These are phyloP conservation scores for Xyrauchen texanus DNA, from an alignment of 2,113 vertebrate species.

Conservation along the genomic window DNA sequence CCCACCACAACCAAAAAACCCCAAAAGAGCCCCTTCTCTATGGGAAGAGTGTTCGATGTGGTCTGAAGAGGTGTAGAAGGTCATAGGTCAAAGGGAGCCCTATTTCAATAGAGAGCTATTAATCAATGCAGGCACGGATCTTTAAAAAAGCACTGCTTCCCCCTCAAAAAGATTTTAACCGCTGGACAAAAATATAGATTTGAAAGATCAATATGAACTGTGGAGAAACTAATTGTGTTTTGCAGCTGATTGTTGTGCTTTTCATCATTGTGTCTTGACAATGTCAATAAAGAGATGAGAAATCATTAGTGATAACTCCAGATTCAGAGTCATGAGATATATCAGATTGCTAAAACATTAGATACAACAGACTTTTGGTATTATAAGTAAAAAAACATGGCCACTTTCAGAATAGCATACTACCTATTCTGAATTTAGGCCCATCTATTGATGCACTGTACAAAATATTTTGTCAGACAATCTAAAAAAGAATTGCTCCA, in stretches of 20 bases:
- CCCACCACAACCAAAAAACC: conserved; percentile 30
- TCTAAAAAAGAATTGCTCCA: no score
- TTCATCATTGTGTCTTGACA: not conserved
- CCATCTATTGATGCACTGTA: no score
- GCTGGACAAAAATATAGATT: conserved; percentile 50
- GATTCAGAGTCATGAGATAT: no score
- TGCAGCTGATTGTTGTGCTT: conserved; percentile 9
- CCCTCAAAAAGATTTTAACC: conserved; percentile 12
- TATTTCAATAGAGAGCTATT: conserved; percentile 62
- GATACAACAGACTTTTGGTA: no score
- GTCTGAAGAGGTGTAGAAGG: conserved; percentile 45
- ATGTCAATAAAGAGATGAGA: not conserved
- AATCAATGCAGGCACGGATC: conserved; percentile 53
- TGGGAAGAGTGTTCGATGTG: conserved; percentile 37
- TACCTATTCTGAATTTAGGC: no score
- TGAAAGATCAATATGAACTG: conserved; percentile 42
- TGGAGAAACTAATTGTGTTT: conserved; percentile 16
- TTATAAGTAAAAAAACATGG: no score
- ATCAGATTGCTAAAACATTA: no score
- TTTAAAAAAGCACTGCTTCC: conserved; percentile 28
- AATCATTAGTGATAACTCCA: no score
- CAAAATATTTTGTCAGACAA: no score
- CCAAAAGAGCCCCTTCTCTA: not conserved
- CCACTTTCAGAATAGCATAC: no score
- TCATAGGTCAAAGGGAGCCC: conserved; percentile 51